A percentile compares a stretch with the other conserved stretches of the same genome.
Conservation (phyloP, 2,888 invertebrate species). For the Anaspis maculata region DNA sequence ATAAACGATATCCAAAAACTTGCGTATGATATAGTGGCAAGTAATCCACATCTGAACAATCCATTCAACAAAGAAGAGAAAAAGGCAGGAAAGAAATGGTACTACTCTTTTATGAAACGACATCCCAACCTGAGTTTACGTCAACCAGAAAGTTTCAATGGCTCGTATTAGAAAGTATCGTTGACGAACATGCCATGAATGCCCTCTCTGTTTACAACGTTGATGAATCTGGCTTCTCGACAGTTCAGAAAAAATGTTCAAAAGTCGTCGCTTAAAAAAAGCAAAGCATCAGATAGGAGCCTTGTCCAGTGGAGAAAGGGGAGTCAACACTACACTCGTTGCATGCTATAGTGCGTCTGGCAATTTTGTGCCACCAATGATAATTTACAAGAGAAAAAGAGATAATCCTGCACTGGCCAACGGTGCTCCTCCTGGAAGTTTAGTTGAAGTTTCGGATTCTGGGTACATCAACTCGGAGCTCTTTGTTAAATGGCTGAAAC, state of each 20-base stretch:
- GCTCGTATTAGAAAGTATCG: conserved; percentile 2
- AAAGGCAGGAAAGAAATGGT: conserved; percentile 15
- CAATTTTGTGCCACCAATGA: neutral
- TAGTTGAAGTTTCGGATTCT: neutral
- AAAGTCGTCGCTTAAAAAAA: conserved; percentile 7
- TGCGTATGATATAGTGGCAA: neutral
- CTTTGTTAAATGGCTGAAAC: neutral
- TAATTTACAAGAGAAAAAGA: neutral
- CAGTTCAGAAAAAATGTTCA: conserved; percentile 8
- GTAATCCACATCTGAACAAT: neutral
- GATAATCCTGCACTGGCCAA: neutral
- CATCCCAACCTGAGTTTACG: conserved; percentile 6
- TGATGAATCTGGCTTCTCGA: conserved; percentile 12
- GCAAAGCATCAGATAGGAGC: neutral
- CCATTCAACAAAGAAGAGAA: conserved; percentile 1
- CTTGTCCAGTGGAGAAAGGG: neutral
- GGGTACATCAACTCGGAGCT: neutral
- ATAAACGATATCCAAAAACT: neutral
- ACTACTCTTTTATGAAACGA: conserved; percentile 5
- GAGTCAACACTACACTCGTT: neutral
- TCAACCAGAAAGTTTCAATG: conserved; percentile 9
- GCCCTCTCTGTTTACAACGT: conserved; percentile 5
- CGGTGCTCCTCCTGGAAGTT: neutral
- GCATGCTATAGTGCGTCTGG: neutral
- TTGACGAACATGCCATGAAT: conserved; percentile 4